phyloP scores from a whole-genome alignment of 2,888 invertebrate genomes.

The Tenodera sinensis region DNA sequence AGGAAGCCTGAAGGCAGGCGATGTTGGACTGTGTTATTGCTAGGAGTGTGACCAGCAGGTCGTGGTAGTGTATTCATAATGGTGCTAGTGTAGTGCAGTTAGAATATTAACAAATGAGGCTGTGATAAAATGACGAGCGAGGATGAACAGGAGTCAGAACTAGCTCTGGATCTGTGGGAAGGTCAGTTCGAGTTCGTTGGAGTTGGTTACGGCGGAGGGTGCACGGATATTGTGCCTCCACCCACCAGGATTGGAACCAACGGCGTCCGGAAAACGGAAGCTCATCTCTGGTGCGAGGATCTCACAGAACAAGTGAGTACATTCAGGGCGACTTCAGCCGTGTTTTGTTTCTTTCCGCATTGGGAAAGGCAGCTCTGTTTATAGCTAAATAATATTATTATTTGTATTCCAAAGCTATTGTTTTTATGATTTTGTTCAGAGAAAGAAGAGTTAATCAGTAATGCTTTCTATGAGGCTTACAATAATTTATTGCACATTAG shows the following conservation, averaged over 20 bases:
- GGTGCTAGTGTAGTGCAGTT: not conserved
- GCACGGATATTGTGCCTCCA: slow-evolving; percentile 35
- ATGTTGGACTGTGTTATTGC: slow-evolving; percentile 47
- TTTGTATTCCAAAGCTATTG: no score
- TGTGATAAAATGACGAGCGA: slow-evolving; percentile 27
- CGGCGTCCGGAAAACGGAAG: slow-evolving; percentile 54
- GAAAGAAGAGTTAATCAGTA: no score
- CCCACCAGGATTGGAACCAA: slow-evolving; percentile 39
- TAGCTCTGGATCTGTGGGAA: slow-evolving; percentile 86
- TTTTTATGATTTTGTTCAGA: no score
- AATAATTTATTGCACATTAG: no score
- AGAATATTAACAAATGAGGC: not conserved
- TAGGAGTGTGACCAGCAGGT: slow-evolving; percentile 32
- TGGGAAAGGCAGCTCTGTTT: no score
- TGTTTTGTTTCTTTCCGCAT: no score
- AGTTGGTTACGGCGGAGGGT: slow-evolving; percentile 28
- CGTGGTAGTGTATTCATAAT: not conserved
- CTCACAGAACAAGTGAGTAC: slow-evolving; percentile 58
- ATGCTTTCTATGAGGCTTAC: no score
- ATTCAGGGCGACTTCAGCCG: not conserved
- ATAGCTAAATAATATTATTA: no score
- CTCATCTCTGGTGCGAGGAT: slow-evolving; percentile 58
- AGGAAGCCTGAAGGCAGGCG: not conserved
- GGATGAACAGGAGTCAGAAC: slow-evolving; percentile 47
- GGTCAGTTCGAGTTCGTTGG: slow-evolving; percentile 84